Percentiles rank a stretch among this genome's conserved stretches.
These are phyloP conservation scores for Mesitornis unicolor DNA, from an alignment of 2,113 vertebrate genomes.

Conservation along the genomic window DNA sequence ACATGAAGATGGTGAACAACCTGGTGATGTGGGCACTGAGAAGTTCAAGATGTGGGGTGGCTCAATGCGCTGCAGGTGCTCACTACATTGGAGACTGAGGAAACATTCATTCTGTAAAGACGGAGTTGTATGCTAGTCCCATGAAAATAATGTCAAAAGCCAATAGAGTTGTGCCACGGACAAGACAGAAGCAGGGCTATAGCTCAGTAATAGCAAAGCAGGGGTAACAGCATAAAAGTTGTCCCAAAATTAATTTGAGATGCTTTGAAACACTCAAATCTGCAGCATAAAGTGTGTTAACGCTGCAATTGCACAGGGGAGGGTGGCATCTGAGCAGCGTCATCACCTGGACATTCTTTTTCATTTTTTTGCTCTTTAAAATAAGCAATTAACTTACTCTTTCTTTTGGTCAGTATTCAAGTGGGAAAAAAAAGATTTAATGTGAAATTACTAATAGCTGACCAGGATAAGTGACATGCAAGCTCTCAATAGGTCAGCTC, in stretches of 20 bases:
- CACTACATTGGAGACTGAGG: not conserved
- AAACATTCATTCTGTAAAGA: not conserved
- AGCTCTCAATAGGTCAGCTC: not conserved
- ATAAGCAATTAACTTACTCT: not conserved
- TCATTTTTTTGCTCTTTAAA: not conserved
- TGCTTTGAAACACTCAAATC: not conserved
- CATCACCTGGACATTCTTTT: not conserved
- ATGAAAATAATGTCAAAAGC: not conserved
- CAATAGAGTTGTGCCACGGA: not conserved
- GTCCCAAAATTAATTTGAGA: not conserved
- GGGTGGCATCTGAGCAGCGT: not conserved
- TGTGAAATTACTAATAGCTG: not conserved
- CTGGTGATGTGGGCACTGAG: not conserved
- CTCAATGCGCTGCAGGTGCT: not conserved
- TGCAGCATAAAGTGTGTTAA: not conserved
- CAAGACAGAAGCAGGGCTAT: not conserved
- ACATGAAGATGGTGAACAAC: not conserved
- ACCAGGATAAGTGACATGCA: not conserved
- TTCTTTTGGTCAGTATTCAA: not conserved
- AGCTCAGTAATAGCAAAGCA: not conserved
- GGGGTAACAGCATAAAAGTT: not conserved
- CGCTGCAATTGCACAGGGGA: not conserved
- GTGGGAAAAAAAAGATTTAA: not conserved
- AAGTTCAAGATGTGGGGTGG: not conserved
- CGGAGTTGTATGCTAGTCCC: not conserved